Base-by-base conservation (phyloP, 1,140 invertebrate genomes). In the Eufriesea mexicana region DNA sequence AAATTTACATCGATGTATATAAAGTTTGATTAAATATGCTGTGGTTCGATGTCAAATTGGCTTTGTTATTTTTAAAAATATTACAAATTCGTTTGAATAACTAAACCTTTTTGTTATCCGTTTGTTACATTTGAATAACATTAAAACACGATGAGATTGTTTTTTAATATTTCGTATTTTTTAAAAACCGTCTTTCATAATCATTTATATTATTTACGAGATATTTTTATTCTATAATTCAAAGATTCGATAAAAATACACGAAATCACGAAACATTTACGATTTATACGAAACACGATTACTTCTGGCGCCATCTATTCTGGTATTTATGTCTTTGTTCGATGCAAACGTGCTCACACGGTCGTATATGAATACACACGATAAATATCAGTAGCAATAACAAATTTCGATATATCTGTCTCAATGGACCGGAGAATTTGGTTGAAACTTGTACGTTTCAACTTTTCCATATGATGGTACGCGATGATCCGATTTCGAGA, bases 401-500 rank as follows among this genome's bases (percentile, higher is more conserved):
- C 75, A 18, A 57, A 66, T 66, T 66, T 66, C 47, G 54, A 66
- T 23, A 10, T 18, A 20, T 54, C 12, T 5, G 49, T 66, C 20
- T 23, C 25, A 55, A 77, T 54, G 28, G 25, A 45, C 20, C 47
- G 20, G 28, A 25, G 35, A 18, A 14, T 47, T 20, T 9, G 42
- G 5, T 4, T 23, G 42, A 25, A 59, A 55, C 55, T 61, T 28
- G 28, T n/a, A 51, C 28, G 18, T 14, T 14, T 7, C 28, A 62
- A 72, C 47, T n/a, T 61, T 61, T 68, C n/a, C 51, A 45, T 23
- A 18, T n/a, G 35, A 47, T 35, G 23, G 18, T 12, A 45, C 42
- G n/a, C 18, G 76, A 67, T 59, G 66, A 71, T 57, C 66, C 42
- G 45, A 70, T 59, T 79, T 47, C 20, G 42, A 14, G 54, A 79